Evolutionary conservation across 2,797 vertebrate genomes (phyloP).

Genomic region (Megaceryle alcyon): DNA sequence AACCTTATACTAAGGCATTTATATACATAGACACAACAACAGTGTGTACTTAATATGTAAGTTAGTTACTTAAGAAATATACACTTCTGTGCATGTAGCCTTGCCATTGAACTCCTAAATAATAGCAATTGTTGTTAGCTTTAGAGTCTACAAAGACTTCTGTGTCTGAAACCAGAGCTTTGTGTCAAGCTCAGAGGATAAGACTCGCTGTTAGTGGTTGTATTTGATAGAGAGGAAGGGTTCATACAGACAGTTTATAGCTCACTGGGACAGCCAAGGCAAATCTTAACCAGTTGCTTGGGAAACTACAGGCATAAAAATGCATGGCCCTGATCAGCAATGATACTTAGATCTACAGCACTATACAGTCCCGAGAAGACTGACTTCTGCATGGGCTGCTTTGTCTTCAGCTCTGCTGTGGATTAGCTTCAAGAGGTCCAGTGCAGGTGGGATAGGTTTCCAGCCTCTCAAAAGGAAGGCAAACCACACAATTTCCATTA

Average conservation of each 20-base stretch:
- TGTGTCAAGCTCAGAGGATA: neutral
- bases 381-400: neutral
- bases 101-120: neutral
- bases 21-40: neutral
- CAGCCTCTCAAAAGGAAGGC: neutral
- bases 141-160: neutral
- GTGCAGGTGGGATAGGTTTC: neutral
- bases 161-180: neutral
- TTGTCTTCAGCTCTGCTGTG: neutral
- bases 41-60: neutral
- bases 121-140: accelerated
- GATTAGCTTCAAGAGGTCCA: neutral
- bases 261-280: neutral
- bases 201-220: neutral
- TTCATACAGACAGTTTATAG: neutral
- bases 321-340: neutral
- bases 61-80: neutral
- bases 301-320: neutral
- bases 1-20: neutral
- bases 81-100: neutral
- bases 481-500: neutral
- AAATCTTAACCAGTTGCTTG: neutral
- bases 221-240: neutral
- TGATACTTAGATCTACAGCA: neutral
- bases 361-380: neutral